Conservation (phyloP, 2,888 invertebrate species). For the Pachliopta kotzebuea region DNA sequence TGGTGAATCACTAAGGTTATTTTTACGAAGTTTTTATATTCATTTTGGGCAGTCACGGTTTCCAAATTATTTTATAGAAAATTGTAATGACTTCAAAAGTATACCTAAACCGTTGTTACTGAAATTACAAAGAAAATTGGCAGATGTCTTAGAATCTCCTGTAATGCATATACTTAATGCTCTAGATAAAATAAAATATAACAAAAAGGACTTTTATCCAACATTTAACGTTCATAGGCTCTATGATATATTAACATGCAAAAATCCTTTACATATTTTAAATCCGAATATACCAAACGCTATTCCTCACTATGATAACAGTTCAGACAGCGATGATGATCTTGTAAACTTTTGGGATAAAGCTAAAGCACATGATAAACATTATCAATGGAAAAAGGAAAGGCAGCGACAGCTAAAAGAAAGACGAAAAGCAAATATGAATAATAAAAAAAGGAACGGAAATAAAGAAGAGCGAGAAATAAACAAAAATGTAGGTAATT, state of each 20-base stretch:
- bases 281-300: slow-evolving; percentile 64
- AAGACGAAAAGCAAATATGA: slow-evolving; percentile 52
- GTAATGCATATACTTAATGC: slow-evolving; percentile 85
- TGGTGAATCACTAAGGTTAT: slow-evolving; percentile 83
- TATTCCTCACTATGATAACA: slow-evolving; percentile 45
- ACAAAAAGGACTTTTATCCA: slow-evolving; percentile 83
- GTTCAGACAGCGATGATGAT: slow-evolving; percentile 66
- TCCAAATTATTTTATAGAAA: slow-evolving; percentile 87
- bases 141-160: slow-evolving; percentile 85
- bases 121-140: slow-evolving; percentile 83
- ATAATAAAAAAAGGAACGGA: slow-evolving; percentile 52
- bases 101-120: slow-evolving; percentile 83
- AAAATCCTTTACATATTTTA: slow-evolving; percentile 72
- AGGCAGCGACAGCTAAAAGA: slow-evolving; percentile 62
- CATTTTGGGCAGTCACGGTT: slow-evolving; percentile 82
- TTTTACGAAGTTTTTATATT: slow-evolving; percentile 83
- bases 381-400: slow-evolving; percentile 73
- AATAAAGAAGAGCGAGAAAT: slow-evolving; percentile 70
- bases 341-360: slow-evolving; percentile 66
- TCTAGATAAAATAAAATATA: slow-evolving; percentile 84
- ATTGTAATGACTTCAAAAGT: slow-evolving; percentile 86
- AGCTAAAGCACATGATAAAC: slow-evolving; percentile 73
- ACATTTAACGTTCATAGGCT: slow-evolving; percentile 80
- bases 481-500: slow-evolving; percentile 76
- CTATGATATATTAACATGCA: slow-evolving; percentile 79